Base-by-base conservation (phyloP, 2,113 vertebrate species). In the Gracilinanus agilis region DNA sequence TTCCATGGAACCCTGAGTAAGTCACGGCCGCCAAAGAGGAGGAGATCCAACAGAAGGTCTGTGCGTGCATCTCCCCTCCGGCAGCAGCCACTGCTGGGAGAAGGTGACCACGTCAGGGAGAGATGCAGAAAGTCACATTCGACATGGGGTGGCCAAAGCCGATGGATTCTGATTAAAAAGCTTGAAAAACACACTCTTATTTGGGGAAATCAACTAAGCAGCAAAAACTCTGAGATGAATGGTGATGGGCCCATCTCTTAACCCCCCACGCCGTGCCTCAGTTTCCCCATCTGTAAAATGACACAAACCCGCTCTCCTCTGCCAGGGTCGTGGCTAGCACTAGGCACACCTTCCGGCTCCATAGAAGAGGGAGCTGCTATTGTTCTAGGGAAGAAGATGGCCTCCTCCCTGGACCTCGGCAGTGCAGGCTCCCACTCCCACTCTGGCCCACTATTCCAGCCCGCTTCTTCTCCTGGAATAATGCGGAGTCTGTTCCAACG, bases 401-500 rank as follows among this genome's bases (percentile, higher is more conserved):
- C n/a, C 67, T 23, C 67, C 67, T 40, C 16, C 90, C 93, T 93
- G 91, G 92, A 95, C 93, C 58, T 91, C 24, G 0, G 21, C n/a
- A n/a, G 29, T 88, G 75, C 83, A 53, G 27, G 88, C 55, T 49
- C 44, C n/a, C 24, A 49, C 8, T 44, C 88, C 88, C 25, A 19
- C 58, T 83, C 54, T 83, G 53, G 54, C 90, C 53, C 67, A 9
- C 40, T 55, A 13, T 89, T 94, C 91, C 94, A 83, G 29, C 90
- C n/a, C 67, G 7, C 67, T 83, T 29, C 91, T 92, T 75, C 90
- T 88, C 44, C 53, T 23, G 13, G 95, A 90, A 97, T 94, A 98
- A 96, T 91, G 96, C 40, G 55, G 89, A 44, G 94, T 95, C 96
- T 98, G 97, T 98, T 97, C 92, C 94, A 96, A 96, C 34, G 94